phyloP scores from a whole-genome alignment of 2,888 invertebrate species.

The Protula sp. region DNA sequence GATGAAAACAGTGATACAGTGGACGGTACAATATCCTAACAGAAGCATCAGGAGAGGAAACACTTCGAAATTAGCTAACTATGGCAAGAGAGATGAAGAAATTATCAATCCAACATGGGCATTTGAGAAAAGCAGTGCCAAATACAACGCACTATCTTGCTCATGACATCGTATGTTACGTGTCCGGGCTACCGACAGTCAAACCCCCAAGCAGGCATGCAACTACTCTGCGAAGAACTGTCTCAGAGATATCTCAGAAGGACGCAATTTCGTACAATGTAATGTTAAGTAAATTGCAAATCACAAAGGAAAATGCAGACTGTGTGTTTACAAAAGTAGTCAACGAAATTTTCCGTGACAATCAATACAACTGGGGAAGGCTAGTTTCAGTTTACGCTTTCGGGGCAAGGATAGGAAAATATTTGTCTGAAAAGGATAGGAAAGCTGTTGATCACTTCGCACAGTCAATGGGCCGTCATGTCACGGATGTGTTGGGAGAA shows the following conservation, averaged over 20 bases:
- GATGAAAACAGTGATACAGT: too few relatives aligned
- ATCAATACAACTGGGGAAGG: conserved; percentile 48
- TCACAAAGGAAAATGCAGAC: not conserved
- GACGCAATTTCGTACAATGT: not conserved
- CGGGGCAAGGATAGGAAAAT: conserved; percentile 34
- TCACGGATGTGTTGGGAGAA: conserved; percentile 38
- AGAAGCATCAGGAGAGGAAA: too few relatives aligned
- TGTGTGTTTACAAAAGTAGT: not conserved
- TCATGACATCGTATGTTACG: too few relatives aligned
- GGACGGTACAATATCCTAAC: too few relatives aligned
- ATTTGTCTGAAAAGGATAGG: conserved; percentile 17
- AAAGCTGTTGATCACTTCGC: conserved; percentile 31
- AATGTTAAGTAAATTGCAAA: not conserved
- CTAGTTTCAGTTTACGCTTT: conserved; percentile 47
- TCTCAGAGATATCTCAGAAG: not conserved
- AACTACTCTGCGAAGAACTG: not conserved
- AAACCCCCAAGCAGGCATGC: not conserved
- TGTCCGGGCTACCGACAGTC: too few relatives aligned
- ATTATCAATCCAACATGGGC: too few relatives aligned
- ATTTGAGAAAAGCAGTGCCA: too few relatives aligned
- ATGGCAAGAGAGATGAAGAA: too few relatives aligned
- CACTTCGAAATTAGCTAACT: too few relatives aligned
- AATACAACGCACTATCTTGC: too few relatives aligned
- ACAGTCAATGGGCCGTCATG: conserved; percentile 42
- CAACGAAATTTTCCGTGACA: conserved; percentile 47